Evolutionary conservation across 1,140 invertebrate genomes (phyloP), one percentile per base, ranked within the genome.

Genomic region (Drosophila pectinifera): DNA sequence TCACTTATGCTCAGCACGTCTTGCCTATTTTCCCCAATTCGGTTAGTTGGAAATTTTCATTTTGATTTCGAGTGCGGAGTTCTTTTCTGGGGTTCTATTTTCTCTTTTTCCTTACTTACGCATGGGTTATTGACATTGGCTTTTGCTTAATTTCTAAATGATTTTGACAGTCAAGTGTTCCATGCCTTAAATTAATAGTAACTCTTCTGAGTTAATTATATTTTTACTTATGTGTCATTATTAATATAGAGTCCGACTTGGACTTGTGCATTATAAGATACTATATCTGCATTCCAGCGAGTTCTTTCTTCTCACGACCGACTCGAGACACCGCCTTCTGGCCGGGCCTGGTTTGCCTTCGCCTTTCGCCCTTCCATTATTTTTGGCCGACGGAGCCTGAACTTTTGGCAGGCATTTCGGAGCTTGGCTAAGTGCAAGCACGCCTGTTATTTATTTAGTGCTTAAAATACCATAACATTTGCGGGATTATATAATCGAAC

Each of bases 401-500:
- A 78, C 74, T 75, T 85, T 88, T 46, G 61, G 36, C 78, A 75
- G 67, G 63, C 73, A 78, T 72, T 74, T 74, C 62, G 48, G 80
- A 65, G 67, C 43, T 41, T 36, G 43, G 45, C 55, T 56, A 54
- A 51, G 51, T 51, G 63, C 80, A 76, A 76, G 73, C 73, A 68
- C 62, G 73, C 73, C 67, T 79, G 64, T 82, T 86, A 82, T 86
- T 86, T 86, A 82, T 88, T 78, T 72, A 78, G 82, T 88, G 83
- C 82, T 86, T 88, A 64, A 86, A 86, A 86, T 86, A 88, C 79
- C 83, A 88, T 88, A 86, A 88, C 83, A 88, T 86, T 88, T 89
- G 75, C 75, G 58, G 54, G 28, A 59, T 86, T 86, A 86, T 79
- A 82, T 88, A 86, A 86, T 73, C 46, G 36, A 26, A 63, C 45